Conservation (phyloP, 2,113 vertebrate genomes). For the Microtus ochrogaster region DNA sequence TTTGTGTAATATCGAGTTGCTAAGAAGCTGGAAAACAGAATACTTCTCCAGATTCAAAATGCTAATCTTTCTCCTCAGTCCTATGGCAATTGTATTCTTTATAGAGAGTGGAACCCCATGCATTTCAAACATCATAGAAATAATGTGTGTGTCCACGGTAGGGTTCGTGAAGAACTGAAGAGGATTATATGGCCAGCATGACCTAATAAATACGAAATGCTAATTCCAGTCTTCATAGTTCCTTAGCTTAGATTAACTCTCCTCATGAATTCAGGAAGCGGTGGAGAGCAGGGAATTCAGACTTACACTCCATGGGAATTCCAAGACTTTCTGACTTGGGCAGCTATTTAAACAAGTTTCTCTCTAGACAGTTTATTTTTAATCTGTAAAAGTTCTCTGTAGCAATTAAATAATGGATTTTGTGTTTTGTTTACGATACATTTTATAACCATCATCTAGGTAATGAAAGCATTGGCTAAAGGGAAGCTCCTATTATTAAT, state of each 20-base stretch:
- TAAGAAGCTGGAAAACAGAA: slow-evolving; percentile 27
- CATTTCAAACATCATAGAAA: background rate
- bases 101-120: background rate
- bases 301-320: background rate
- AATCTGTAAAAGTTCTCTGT: no score
- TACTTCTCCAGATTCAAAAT: background rate
- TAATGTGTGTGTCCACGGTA: background rate
- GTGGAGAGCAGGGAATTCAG: background rate
- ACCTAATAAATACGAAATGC: background rate
- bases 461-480: background rate
- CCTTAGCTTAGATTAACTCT: background rate
- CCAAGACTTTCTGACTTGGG: background rate
- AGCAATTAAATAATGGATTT: no score
- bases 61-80: background rate
- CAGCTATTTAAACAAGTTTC: background rate
- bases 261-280: background rate
- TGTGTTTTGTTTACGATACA: no score
- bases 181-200: background rate
- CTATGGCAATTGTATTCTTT: background rate
- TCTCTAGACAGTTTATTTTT: background rate
- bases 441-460: background rate
- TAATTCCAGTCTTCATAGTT: background rate
- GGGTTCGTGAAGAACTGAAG: background rate
- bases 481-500: background rate
- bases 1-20: slow-evolving; percentile 28